phyloP scores from a whole-genome alignment of 1,140 invertebrate genomes.

The Macrobrachium nipponense region DNA sequence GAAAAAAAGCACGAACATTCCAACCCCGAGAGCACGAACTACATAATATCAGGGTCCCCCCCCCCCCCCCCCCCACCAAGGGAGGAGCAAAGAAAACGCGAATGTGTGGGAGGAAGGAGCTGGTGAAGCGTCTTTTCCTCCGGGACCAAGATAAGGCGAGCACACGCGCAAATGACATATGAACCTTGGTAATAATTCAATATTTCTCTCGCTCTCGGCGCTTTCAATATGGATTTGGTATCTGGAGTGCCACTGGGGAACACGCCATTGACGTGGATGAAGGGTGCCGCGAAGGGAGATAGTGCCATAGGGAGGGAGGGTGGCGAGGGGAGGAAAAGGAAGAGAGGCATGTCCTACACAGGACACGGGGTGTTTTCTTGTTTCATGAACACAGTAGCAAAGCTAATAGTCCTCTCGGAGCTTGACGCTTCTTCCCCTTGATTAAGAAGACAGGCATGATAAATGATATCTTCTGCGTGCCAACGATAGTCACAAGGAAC shows the following conservation, averaged over 20 bases:
- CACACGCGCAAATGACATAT: constrained; percentile 47
- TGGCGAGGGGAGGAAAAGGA: background rate
- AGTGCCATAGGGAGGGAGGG: constrained; percentile 1
- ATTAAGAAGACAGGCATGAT: no score
- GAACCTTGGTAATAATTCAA: constrained; percentile 53
- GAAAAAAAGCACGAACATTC: no score
- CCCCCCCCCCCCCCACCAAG: no score
- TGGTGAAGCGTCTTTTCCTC: background rate
- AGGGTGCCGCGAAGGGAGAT: background rate
- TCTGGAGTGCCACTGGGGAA: constrained; percentile 44
- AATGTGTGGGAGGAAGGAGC: background rate
- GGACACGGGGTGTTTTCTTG: background rate
- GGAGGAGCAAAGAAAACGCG: background rate
- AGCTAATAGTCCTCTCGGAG: no score
- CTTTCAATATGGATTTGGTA: constrained; percentile 56
- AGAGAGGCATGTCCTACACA: background rate
- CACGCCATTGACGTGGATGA: background rate
- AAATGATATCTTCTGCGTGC: no score
- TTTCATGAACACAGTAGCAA: no score
- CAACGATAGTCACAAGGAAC: no score
- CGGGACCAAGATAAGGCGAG: constrained; percentile 42
- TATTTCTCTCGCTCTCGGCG: constrained; percentile 46
- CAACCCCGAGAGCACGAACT: background rate
- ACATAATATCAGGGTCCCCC: no score
- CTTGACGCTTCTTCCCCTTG: no score